phyloP scores from a whole-genome alignment of 2,797 vertebrate genomes.

The Poeciliopsis turneri region DNA sequence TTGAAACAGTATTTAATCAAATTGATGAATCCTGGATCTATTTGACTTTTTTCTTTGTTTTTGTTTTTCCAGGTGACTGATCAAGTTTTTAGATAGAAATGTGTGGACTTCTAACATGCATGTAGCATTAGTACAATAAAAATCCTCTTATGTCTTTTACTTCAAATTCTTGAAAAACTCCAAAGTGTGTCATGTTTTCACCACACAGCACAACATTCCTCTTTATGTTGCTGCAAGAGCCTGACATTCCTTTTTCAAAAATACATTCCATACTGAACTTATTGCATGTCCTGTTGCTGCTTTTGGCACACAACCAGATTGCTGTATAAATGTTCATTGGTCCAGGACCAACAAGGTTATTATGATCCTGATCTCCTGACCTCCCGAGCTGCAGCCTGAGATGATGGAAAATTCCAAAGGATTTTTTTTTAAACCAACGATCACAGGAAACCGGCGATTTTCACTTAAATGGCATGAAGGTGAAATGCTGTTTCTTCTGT shows the following conservation, averaged over 20 bases:
- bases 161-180: constrained; percentile 40
- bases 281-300: constrained; percentile 3
- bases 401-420: constrained; percentile 31
- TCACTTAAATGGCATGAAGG: not conserved
- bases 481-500: constrained; percentile 18
- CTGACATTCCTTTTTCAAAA: constrained; percentile 11
- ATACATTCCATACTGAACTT: constrained; percentile 8
- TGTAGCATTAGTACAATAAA: constrained; percentile 44
- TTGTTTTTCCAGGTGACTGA: constrained; percentile 34
- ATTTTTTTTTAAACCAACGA: constrained; percentile 27
- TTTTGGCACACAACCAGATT: constrained; percentile 3
- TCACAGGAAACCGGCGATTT: constrained; percentile 12
- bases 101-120: not conserved
- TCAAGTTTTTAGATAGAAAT: not conserved
- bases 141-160: not conserved
- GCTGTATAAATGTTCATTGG: constrained; percentile 8
- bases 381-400: constrained; percentile 17
- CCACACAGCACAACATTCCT: not conserved
- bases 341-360: constrained; percentile 13
- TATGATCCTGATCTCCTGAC: constrained; percentile 26
- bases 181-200: constrained; percentile 13
- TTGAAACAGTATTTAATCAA: not conserved
- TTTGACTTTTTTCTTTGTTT: not conserved
- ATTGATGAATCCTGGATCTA: not conserved
- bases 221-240: constrained; percentile 17